Evolutionary conservation across 1,140 invertebrate species (phyloP), one percentile per base, ranked within the genome.

Genomic region (Solen grandis): DNA sequence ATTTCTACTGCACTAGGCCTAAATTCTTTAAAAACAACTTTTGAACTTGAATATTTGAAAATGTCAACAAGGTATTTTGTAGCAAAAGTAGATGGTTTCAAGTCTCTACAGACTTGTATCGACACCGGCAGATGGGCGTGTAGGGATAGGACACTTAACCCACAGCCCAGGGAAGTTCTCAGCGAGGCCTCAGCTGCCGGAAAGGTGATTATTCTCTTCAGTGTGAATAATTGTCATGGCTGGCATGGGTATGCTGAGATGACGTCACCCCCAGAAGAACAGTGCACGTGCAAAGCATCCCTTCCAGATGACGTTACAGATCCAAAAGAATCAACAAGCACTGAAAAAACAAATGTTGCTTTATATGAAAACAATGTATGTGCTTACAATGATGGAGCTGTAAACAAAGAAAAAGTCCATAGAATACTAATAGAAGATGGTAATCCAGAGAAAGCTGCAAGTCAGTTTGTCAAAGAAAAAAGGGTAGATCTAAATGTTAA

Each of bases 141-240:
- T 82, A 83, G 73, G 65, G 80, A 86, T 36, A 81, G 87, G 57
- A 25, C 66, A 0, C 29, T n/a, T 16, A 78, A 84, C 36, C 88
- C 87, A 25, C 87, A 89, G 5, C 87, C 88, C 5, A 31, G 57
- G 2, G 76, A 86, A 19, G 63, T 86, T 16, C 69, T 90, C 2
- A 57, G 70, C 29, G 16, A 70, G 25, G 86, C 86, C 1, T 69
- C 82, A n/a, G 10, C 52, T 5, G 52, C 80, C n/a, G 75, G 85
- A 0, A 70, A 46, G 52, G 88, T 90, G 31, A 63, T 86, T 16
- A 73, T 90, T 13, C 82, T 90, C 25, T 90, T 86, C 63, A 90
- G 88, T 86, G 88, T 90, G 31, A 88, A 85, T 66, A 87, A 87
- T 70, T 86, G 84, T 29, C 86, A 86, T 87, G 88, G 88, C 38